Base-by-base conservation (phyloP, 2,888 invertebrate genomes). In the Torymus aiolomorphi region DNA sequence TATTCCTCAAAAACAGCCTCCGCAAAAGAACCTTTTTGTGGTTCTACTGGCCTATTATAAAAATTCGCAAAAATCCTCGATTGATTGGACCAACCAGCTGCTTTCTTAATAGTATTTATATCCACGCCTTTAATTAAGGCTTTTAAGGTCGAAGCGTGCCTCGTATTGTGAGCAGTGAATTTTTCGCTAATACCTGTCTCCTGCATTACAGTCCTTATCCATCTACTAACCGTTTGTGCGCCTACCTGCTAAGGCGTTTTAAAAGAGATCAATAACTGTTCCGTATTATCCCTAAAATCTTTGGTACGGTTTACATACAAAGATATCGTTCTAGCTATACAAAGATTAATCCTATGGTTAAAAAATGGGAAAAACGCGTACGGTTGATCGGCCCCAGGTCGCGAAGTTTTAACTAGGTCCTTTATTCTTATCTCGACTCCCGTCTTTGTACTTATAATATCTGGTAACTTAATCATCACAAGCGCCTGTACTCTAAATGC, bases 181-280 rank as follows among this genome's bases (percentile, higher is more conserved):
- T 16, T 18, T 54, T 62, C 31, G 20, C 12, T 14, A 12, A 73
- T 69, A 5, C 56, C 84, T 3, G 75, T 79, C 61, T 83, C 62
- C 49, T 49, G 13, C 31, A 62, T 24, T 4, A 62, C 31, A 10
- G 3, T 31, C 14, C n/a, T 62, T 10, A 62, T 62, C 62, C 62
- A 62, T 31, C 31, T 62, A 14, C 62, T 62, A 4, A 62, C 12
- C 4, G 62, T 11, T 31, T 62, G 31, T 13, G 24, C 4, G 16
- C 2, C 13, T 62, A 62, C 31, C 10, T 24, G 13, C 13, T 62
- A 31, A 13, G 31, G 62, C 2, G 31, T 4, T 31, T 62, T 62
- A 31, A 31, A 10, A 3, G 62, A 62, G 24, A 62, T 62, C 8
- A 62, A 62, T 31, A 62, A 31, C 31, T 62, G 8, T 31, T 62